Base-by-base conservation (phyloP, 2,888 invertebrate genomes). In the Falcaria lacertinaria region DNA sequence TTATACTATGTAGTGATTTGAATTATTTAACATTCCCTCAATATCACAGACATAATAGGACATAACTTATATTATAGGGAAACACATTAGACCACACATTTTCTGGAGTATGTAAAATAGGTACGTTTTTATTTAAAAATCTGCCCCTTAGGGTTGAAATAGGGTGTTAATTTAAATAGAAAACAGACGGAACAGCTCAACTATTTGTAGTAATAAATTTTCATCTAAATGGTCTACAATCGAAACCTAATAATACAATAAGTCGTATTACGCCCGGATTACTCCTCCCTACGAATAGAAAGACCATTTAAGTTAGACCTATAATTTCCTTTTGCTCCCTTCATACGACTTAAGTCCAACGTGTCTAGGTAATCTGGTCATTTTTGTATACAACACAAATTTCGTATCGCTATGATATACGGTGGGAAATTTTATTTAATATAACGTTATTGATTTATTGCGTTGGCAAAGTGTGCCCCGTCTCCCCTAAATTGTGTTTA, bases 391-490 rank as follows among this genome's bases (percentile, higher is more conserved):
- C 72, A 70, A 68, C 71, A 65, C 66, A 48, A 41, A 47, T 51
- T 56, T 60, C 63, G 60, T 57, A 35, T 58, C 11, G 28, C 54
- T 73, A 65, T 77, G 79, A 83, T 82, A 80, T 80, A 82, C 73
- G 74, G 64, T 53, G 65, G 69, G 74, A 71, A 74, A 78, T 80
- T 82, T 84, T 83, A 85, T 86, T 84, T 81, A 84, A 86, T 85
- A 86, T 80, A 70, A 69, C 66, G 65, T 71, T 82, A 85, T 85
- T 84, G 85, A 86, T 85, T 85, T 86, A 85, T 85, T 60, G 69
- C 64, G 63, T 45, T 61, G 60, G 62, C 64, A 52, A 62, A 58
- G 63, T 65, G 45, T 54, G 60, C 52, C 57, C 67, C 74, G 66
- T 69, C 62, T 67, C 67, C 71, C 69, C 69, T 63, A 63, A 69